Conservation (phyloP, 2,113 vertebrate genomes). For the Verasper variegatus region DNA sequence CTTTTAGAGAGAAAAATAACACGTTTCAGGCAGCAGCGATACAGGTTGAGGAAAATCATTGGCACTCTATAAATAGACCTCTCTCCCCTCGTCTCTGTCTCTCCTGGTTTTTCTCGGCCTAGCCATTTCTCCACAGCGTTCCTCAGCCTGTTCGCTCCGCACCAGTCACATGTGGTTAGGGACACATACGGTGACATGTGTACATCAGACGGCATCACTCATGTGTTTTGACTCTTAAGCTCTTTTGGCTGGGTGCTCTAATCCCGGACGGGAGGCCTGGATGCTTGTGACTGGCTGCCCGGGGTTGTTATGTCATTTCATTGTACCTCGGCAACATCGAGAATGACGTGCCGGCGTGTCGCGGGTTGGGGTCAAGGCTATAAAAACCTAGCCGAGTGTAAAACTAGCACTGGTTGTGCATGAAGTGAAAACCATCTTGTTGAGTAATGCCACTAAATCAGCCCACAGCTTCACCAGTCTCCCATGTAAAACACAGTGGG, state of each 20-base stretch:
- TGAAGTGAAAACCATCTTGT: constrained; percentile 63
- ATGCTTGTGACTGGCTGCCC: constrained; percentile 58
- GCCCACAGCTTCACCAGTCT: constrained; percentile 29
- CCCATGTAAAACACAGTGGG: constrained; percentile 39
- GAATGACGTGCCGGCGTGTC: constrained; percentile 56
- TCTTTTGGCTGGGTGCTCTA: constrained; percentile 61
- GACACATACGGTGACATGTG: constrained; percentile 54
- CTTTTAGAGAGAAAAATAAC: constrained; percentile 57
- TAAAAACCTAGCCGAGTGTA: constrained; percentile 70
- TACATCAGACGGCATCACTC: constrained; percentile 65
- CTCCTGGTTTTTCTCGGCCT: constrained; percentile 38
- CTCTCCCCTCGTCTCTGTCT: constrained; percentile 30
- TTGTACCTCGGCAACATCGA: constrained; percentile 52
- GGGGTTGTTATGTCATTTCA: constrained; percentile 65
- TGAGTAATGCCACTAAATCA: constrained; percentile 59
- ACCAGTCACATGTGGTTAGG: constrained; percentile 56
- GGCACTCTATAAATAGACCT: constrained; percentile 66
- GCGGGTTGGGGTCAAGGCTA: constrained; percentile 64
- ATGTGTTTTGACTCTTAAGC: constrained; percentile 63
- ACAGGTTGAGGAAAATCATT: constrained; percentile 69
- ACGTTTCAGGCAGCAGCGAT: constrained; percentile 56
- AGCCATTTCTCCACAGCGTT: constrained; percentile 27
- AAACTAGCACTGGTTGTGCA: constrained; percentile 57
- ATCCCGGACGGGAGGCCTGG: constrained; percentile 54
- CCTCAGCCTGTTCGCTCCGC: constrained; percentile 29